Percentiles rank a stretch among this genome's conserved stretches.
These are phyloP conservation scores for Trematocara unimaculatum DNA, from an alignment of 2,113 vertebrate genomes.

Conservation along the genomic window DNA sequence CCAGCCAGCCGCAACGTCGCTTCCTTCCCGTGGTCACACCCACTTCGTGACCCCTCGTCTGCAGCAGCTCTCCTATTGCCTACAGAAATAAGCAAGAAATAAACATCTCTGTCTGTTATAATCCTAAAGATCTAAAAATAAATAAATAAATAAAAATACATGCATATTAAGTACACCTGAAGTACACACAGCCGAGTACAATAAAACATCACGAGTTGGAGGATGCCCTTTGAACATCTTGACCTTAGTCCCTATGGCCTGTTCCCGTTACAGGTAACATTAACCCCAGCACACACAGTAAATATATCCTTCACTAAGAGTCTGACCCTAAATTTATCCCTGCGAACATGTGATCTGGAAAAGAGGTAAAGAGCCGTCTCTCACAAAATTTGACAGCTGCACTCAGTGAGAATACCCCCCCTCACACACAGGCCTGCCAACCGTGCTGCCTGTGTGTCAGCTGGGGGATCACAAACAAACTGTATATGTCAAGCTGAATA, in stretches of 20 bases:
- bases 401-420: neutral
- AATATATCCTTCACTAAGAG: conserved; percentile 53
- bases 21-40: conserved; percentile 96
- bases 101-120: neutral
- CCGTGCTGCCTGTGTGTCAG: conserved; percentile 9
- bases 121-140: neutral
- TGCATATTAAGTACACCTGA: neutral
- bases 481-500: neutral
- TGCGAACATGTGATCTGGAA: conserved; percentile 58
- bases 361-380: conserved; percentile 43
- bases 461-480: conserved; percentile 10
- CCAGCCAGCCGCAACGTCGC: conserved; percentile 94
- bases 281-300: conserved; percentile 39
- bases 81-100: conserved; percentile 30
- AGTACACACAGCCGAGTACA: neutral
- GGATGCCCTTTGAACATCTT: conserved; percentile 15
- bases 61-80: conserved; percentile 89
- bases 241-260: conserved; percentile 16
- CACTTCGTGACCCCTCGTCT: conserved; percentile 91
- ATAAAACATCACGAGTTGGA: neutral
- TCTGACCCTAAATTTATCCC: conserved; percentile 67
- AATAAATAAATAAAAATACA: neutral
- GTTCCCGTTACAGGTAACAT: conserved; percentile 49
- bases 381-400: conserved; percentile 63
- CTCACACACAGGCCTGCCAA: neutral